Evolutionary conservation across 2,888 invertebrate genomes (phyloP), one percentile per base, ranked within the genome.

Genomic region (Drosophila mimetica): DNA sequence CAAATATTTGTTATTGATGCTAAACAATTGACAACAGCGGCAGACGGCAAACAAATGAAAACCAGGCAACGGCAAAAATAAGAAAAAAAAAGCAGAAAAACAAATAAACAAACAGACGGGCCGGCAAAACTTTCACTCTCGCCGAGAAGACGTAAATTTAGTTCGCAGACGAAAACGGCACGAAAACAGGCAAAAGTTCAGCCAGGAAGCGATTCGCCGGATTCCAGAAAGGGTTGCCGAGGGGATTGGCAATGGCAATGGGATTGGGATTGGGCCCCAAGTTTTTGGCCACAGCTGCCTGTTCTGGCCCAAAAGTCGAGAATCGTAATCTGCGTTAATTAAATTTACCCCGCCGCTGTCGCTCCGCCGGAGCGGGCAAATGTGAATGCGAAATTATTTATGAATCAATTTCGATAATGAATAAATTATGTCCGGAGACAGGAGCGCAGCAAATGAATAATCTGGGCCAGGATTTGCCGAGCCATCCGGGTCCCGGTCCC

Each of bases 1-100:
- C 78, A 80, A 80, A 71, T 84, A 77, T 80, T 80, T 78, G 81
- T 76, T 79, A 77, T 77, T 77, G 83, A 79, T 83, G 78, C 80
- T 74, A 77, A 82, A 74, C 74, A 78, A 77, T 76, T 77, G 74
- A 74, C 59, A 71, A 72, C 57, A 77, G 47, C 53, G 37, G 32
- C 58, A 60, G 53, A 37, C 55, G 42, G 36, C 42, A 77, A 71
- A 58, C 73, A 79, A 76, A 76, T 54, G 48, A 76, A 53, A 28
- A 36, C 46, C 47, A 52, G 47, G 37, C 54, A 20, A 41, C 32
- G 14, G 16, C 48, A 34, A 52, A 60, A 58, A 64, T 47, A 67
- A 52, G 37, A 60, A 48, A 48, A 55, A 66, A 7, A 41, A 20
- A 13, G 6, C 6, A 13, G 72, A 76, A 51, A 50, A 74, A 44